A percentile compares a stretch with the other conserved stretches of the same genome.
These are phyloP conservation scores for Dasysyrphus tricinctus DNA, from an alignment of 2,888 invertebrate species.

Conservation along the genomic window DNA sequence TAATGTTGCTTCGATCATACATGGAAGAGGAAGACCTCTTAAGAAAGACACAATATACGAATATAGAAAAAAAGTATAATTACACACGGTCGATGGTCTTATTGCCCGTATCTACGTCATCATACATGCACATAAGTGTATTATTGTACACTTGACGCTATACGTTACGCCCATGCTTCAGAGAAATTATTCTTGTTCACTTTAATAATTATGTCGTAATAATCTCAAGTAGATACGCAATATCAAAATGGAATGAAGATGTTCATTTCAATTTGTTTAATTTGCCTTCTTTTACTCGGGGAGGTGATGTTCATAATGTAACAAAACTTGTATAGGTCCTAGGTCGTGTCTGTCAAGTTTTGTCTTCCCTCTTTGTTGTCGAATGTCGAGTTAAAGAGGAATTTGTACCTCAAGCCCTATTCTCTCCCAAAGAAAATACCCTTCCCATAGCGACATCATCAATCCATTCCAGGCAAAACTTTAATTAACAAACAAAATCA, in stretches of 20 bases:
- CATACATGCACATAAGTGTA: not conserved
- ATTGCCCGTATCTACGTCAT: constrained; percentile 48
- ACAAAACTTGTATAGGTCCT: constrained; percentile 39
- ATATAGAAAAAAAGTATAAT: not conserved
- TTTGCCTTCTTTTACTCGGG: constrained; percentile 41
- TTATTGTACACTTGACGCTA: not conserved
- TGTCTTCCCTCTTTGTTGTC: constrained; percentile 8
- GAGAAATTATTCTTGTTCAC: constrained; percentile 23
- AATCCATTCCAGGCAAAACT: constrained; percentile 20
- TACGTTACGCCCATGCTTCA: constrained; percentile 23
- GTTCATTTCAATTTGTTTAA: constrained; percentile 54
- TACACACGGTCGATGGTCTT: constrained; percentile 20
- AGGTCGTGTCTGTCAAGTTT: constrained; percentile 29
- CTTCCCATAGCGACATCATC: not conserved
- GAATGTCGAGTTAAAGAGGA: not conserved
- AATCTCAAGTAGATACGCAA: constrained; percentile 53
- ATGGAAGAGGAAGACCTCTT: not conserved
- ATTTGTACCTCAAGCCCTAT: constrained; percentile 26
- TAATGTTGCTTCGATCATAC: not conserved
- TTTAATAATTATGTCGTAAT: constrained; percentile 69
- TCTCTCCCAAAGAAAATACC: not conserved
- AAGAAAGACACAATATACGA: constrained; percentile 2
- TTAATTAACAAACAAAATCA: constrained; percentile 52
- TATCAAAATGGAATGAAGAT: constrained; percentile 38
- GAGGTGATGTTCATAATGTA: not conserved